Conservation (phyloP, 1,140 invertebrate species). For the Palaemon carinicauda region DNA sequence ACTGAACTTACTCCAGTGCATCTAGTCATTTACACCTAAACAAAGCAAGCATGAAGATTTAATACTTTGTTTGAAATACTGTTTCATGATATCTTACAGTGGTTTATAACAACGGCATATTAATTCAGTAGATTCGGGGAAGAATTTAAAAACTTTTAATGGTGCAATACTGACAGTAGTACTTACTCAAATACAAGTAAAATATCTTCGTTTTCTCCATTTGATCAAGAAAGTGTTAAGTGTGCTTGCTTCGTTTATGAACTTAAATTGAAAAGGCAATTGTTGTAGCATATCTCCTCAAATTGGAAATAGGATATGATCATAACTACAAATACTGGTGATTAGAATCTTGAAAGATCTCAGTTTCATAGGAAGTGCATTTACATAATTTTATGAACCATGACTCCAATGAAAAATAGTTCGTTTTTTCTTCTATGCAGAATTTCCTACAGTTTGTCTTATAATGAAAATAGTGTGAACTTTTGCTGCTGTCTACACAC, state of each 20-base stretch:
- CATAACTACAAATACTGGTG: not conserved
- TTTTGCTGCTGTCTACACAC: not conserved
- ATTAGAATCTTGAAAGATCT: too few species aligned
- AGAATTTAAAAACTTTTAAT: not conserved
- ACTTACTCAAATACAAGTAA: too few species aligned
- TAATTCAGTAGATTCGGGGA: not conserved
- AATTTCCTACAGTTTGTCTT: not conserved
- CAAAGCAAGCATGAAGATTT: not conserved
- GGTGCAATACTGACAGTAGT: too few species aligned
- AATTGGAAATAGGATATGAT: not conserved
- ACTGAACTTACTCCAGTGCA: not conserved
- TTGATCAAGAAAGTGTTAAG: not conserved
- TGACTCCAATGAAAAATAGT: not conserved
- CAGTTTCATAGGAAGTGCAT: not conserved
- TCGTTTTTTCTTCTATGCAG: not conserved
- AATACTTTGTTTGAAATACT: slow-evolving; percentile 4
- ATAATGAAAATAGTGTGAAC: not conserved
- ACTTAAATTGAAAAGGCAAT: not conserved
- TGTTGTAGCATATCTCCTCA: not conserved
- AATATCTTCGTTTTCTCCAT: too few species aligned
- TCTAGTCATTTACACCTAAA: not conserved
- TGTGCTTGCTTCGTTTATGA: not conserved
- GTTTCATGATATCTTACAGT: not conserved
- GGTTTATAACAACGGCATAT: not conserved
- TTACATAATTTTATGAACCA: not conserved